Base-by-base conservation (phyloP, 2,113 vertebrate species). In the Pangasianodon hypophthalmus region DNA sequence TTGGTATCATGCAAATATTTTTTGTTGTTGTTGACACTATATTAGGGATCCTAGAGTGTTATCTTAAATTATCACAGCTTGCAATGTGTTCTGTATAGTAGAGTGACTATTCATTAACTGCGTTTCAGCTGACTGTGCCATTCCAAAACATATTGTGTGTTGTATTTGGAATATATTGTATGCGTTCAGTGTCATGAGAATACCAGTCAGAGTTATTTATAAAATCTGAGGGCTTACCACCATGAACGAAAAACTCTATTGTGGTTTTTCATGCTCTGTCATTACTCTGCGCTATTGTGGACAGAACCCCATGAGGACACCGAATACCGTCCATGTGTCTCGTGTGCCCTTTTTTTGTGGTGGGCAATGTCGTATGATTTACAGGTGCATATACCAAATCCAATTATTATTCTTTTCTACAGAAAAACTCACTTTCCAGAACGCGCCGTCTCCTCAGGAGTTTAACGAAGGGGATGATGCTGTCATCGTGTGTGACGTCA, bases 371-470 rank as follows among this genome's bases (percentile, higher is more conserved):
- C 44, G 4, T 4, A 21, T 46, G 26, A 77, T 50, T 58, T 64
- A 4, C 75, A 79, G 19, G 44, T 79, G 19, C 6, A 10, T 54
- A 13, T 24, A 50, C 60, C 56, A 84, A 84, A 84, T 84, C 56
- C 24, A 46, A 46, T 60, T 84, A 44, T 62, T 84, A 29, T 29
- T 84, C 21, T 84, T 6, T 84, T 90, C 56, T 67, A 41, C 96
- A 99, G 98, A 99, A 92, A 99, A 98, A 92, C 97, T 99, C 93
- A 98, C 97, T 92, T 99, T 99, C 96, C 94, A 96, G 96, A 97
- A 96, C 0, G 97, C 97, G 1, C 98, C 98, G 11, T 98, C 96
- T 41, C 97, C 96, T 0, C 98, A 99, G 94, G 98, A 99, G 64
- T 99, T 99, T 95, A 98, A 96, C 21, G 98, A 99, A 44, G 98